Conservation (phyloP, 2,888 invertebrate genomes). For the Coenonympha glycerion region DNA sequence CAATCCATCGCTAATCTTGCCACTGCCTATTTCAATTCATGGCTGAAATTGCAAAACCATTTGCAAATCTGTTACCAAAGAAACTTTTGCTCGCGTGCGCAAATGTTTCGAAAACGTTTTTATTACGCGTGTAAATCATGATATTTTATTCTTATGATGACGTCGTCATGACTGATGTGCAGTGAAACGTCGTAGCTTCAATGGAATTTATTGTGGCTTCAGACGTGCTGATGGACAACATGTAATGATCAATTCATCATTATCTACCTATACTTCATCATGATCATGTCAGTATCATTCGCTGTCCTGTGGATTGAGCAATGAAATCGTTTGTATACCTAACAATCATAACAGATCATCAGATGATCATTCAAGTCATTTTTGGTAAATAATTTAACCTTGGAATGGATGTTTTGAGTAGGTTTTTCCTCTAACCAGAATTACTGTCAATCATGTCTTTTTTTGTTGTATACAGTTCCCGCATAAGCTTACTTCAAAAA, state of each 20-base stretch:
- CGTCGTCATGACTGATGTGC: not conserved
- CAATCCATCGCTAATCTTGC: not conserved
- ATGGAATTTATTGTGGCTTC: not conserved
- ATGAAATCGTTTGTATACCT: too few species aligned
- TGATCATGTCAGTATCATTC: too few species aligned
- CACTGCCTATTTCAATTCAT: not conserved
- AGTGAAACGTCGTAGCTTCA: not conserved
- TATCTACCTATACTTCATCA: not conserved
- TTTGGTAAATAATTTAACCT: too few species aligned
- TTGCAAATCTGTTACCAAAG: not conserved
- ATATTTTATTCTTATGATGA: slow-evolving; percentile 6
- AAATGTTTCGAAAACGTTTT: not conserved
- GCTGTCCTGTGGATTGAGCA: too few species aligned
- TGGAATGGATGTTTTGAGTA: too few species aligned
- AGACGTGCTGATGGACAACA: not conserved
- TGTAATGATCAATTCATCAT: not conserved
- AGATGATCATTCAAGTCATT: too few species aligned
- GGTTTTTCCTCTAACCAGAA: too few species aligned
- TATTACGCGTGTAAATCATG: slow-evolving; percentile 3
- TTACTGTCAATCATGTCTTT: too few species aligned
- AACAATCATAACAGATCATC: too few species aligned
- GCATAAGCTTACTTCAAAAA: too few species aligned
- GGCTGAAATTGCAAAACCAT: not conserved
- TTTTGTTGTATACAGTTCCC: too few species aligned
- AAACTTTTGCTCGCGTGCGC: not conserved